Conservation (phyloP, 2,888 invertebrate genomes). For the Ernsta delagoae region DNA sequence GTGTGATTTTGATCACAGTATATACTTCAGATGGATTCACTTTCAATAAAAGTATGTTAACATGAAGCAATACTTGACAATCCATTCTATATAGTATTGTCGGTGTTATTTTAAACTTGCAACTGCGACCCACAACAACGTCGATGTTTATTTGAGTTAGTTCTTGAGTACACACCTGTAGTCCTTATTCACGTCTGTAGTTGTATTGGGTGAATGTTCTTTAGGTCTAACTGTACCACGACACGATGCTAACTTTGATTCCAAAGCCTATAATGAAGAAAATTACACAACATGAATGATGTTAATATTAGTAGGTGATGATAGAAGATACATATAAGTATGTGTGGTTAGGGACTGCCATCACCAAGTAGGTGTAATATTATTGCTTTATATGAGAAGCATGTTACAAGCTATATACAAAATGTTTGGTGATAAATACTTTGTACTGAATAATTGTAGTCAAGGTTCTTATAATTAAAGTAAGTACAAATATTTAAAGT, state of each 20-base stretch:
- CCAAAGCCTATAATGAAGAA: slow-evolving; percentile 87
- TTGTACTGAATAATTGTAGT: slow-evolving; percentile 19
- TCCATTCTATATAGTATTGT: slow-evolving; percentile 48
- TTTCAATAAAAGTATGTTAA: slow-evolving; percentile 55
- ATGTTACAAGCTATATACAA: slow-evolving; percentile 26
- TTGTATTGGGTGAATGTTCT: slow-evolving; percentile 80
- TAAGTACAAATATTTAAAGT: slow-evolving; percentile 3
- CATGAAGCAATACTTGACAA: slow-evolving; percentile 45
- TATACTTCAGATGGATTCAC: slow-evolving; percentile 46
- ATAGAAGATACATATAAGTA: slow-evolving; percentile 41
- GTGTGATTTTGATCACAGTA: slow-evolving; percentile 70
- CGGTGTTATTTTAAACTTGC: slow-evolving; percentile 39
- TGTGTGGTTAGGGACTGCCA: slow-evolving; percentile 42
- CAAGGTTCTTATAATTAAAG: slow-evolving; percentile 4
- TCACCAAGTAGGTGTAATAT: slow-evolving; percentile 34
- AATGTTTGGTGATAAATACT: slow-evolving; percentile 18
- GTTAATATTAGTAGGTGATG: slow-evolving; percentile 77
- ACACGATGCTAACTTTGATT: slow-evolving; percentile 88
- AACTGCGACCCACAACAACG: slow-evolving; percentile 15
- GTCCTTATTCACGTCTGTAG: slow-evolving; percentile 82
- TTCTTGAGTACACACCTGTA: slow-evolving; percentile 85
- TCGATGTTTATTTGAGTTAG: slow-evolving; percentile 53
- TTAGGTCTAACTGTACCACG: slow-evolving; percentile 84
- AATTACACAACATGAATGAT: slow-evolving; percentile 79
- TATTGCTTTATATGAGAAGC: slow-evolving; percentile 20